Percentiles rank a stretch among this genome's conserved stretches.
Evolutionary conservation across 1,140 invertebrate genomes (phyloP).

Genomic region (Trissolcus basalis): DNA sequence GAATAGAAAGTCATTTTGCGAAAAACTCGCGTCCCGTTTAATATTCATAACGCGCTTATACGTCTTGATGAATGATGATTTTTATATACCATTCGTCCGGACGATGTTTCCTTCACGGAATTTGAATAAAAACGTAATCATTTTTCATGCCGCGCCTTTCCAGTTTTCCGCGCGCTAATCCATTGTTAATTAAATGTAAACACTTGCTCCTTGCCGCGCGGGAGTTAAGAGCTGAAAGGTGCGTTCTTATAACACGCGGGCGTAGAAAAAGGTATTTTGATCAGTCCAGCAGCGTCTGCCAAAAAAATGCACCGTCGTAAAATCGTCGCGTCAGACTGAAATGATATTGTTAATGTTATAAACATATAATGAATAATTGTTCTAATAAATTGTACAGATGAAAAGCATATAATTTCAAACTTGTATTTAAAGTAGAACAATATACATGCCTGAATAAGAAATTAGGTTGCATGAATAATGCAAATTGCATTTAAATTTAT

Average conservation of each 20-base stretch:
- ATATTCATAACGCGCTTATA: conserved; percentile 42
- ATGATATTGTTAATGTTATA: conserved; percentile 58
- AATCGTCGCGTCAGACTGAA: conserved; percentile 33
- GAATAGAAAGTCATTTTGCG: conserved; percentile 44
- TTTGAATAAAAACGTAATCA: conserved; percentile 33
- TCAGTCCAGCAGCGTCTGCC: conserved; percentile 32
- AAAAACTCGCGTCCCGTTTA: conserved; percentile 45
- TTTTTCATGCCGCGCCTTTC: conserved; percentile 30
- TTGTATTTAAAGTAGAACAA: conserved; percentile 62
- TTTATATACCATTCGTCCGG: conserved; percentile 27
- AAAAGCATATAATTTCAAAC: conserved; percentile 59
- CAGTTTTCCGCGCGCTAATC: conserved; percentile 22
- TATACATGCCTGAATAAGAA: conserved; percentile 60
- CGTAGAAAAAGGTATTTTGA: conserved; percentile 27
- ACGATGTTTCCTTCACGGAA: conserved; percentile 37
- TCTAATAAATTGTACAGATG: conserved; percentile 57
- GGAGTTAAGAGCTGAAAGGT: too few relatives aligned
- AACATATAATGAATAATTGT: conserved; percentile 52
- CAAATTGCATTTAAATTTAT: conserved; percentile 62
- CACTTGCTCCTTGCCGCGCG: conserved; percentile 24
- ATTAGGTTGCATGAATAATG: conserved; percentile 61
- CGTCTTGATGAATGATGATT: conserved; percentile 53
- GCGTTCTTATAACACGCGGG: conserved; percentile 9
- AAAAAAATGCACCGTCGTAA: conserved; percentile 35
- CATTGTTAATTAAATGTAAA: conserved; percentile 51